Percentiles rank a stretch among this genome's conserved stretches.
Conservation (phyloP, 2,888 invertebrate genomes). For the Geophilus truncorum region DNA sequence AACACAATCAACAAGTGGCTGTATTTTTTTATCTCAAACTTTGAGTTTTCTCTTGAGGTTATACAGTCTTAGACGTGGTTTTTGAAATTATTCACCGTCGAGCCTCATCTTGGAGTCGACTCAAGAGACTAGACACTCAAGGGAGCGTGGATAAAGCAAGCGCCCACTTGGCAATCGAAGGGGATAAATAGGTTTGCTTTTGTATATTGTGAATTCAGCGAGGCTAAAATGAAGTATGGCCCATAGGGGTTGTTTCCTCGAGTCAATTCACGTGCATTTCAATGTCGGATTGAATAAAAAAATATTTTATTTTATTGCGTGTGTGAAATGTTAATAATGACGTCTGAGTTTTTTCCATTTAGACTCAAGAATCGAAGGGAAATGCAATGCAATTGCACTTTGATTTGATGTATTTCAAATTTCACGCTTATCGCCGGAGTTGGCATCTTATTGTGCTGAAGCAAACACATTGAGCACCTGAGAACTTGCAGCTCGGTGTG, state of each 20-base stretch:
- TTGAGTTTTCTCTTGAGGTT: too few species aligned
- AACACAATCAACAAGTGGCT: background rate
- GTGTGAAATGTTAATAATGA: too few species aligned
- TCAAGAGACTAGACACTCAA: background rate
- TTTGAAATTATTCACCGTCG: background rate
- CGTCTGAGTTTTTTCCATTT: too few species aligned
- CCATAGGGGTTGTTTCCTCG: background rate
- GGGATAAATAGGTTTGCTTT: background rate
- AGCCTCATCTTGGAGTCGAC: background rate
- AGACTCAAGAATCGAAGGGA: too few species aligned
- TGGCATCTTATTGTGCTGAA: background rate
- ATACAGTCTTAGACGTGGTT: too few species aligned
- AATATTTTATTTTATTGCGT: too few species aligned
- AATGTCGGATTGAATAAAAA: background rate
- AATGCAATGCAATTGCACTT: too few species aligned
- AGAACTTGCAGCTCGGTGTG: background rate
- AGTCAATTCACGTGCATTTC: background rate
- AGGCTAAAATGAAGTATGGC: background rate
- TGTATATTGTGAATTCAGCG: background rate
- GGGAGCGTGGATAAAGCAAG: background rate
- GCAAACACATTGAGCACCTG: background rate
- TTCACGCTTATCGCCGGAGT: too few species aligned
- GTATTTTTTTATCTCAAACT: too few species aligned
- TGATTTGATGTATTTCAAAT: too few species aligned
- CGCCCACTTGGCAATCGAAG: background rate